A percentile compares a stretch with the other conserved stretches of the same genome.
These are phyloP conservation scores for Hymenochirus boettgeri DNA, from an alignment of 2,113 vertebrate genomes.

Conservation along the genomic window DNA sequence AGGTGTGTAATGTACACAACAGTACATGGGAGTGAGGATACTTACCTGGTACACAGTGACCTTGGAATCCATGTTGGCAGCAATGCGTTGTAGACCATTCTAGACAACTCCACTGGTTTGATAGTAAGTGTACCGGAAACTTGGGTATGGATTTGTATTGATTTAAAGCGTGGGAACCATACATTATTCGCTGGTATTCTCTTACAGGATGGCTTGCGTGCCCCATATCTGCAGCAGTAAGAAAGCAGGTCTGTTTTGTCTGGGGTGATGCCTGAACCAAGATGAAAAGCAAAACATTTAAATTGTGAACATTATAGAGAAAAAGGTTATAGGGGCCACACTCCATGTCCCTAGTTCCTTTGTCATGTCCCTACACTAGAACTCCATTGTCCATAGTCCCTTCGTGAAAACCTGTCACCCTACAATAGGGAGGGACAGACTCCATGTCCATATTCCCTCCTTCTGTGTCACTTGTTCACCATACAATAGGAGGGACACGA, in stretches of 20 bases:
- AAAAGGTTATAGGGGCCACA: no score
- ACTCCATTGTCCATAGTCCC: no score
- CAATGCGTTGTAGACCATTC: conserved; percentile 69
- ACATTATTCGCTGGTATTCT: conserved; percentile 77
- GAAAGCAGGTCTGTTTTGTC: conserved; percentile 74
- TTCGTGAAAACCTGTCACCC: no score
- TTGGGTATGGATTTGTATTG: conserved; percentile 73
- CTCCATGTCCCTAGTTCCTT: no score
- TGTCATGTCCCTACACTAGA: no score
- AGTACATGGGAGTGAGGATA: background rate
- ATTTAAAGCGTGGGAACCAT: conserved; percentile 82
- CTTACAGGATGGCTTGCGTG: conserved; percentile 72
- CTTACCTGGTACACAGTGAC: conserved; percentile 77
- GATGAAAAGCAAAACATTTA: no score
- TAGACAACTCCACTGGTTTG: conserved; percentile 71
- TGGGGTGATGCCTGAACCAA: conserved; percentile 65
- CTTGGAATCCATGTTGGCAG: conserved; percentile 63
- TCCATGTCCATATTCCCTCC: no score
- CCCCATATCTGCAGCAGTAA: conserved; percentile 77
- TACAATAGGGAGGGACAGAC: no score
- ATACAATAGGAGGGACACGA: no score
- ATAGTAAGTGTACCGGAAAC: conserved; percentile 62
- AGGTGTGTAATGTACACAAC: no score
- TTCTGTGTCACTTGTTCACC: no score
- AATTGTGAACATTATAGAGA: no score